phyloP scores from a whole-genome alignment of 2,797 vertebrate species.

The Hapalemur alaotrensis region DNA sequence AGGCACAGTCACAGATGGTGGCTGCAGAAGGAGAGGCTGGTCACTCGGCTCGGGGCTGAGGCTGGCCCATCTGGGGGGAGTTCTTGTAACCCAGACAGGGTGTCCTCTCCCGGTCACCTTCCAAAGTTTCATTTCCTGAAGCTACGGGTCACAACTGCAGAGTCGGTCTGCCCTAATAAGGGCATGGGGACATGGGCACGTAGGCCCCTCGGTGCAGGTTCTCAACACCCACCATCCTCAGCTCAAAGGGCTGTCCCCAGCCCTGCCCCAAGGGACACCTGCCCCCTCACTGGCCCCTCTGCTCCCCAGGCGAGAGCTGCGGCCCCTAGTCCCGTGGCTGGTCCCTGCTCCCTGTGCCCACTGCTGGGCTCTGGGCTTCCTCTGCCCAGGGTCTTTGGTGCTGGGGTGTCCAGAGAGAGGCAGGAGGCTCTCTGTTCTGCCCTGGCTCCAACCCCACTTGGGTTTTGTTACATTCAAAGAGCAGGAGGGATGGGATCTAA shows the following conservation, averaged over 20 bases:
- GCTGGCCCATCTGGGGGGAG: rapidly evolving
- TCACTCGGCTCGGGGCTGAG: rapidly evolving
- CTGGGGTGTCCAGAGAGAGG: neutral
- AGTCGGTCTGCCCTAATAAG: neutral
- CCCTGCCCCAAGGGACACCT: neutral
- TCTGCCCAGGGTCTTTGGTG: rapidly evolving
- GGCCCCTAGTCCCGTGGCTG: rapidly evolving
- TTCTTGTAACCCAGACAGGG: neutral
- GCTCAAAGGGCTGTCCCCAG: rapidly evolving
- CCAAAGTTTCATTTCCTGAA: neutral
- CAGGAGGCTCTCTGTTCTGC: neutral
- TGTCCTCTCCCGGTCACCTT: neutral
- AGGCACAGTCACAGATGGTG: rapidly evolving
- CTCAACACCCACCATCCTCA: neutral
- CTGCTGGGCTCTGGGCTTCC: neutral
- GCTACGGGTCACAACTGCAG: neutral
- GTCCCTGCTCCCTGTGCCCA: rapidly evolving
- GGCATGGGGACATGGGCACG: rapidly evolving
- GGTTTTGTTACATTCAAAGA: neutral
- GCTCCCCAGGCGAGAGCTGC: neutral
- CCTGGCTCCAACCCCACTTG: neutral
- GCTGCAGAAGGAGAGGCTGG: neutral
- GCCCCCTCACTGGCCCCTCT: neutral
- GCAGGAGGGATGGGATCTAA: neutral
- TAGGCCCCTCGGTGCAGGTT: neutral